Evolutionary conservation across 1,140 invertebrate species (phyloP).

Genomic region (Macrostomum lignano): DNA sequence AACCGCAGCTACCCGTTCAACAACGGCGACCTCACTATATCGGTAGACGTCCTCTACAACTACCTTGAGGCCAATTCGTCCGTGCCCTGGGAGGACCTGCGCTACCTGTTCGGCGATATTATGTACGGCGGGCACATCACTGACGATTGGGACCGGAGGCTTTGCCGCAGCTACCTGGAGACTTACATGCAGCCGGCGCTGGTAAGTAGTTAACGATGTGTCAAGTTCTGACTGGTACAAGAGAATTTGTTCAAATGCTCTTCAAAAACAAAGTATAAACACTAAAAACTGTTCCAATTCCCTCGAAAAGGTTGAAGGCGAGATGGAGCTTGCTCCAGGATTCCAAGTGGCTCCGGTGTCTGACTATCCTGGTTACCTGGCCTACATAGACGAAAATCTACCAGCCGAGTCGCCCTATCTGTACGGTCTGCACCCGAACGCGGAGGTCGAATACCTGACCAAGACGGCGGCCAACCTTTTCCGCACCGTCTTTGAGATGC

Average conservation of each 20-base stretch:
- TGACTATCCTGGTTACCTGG: conserved; percentile 62
- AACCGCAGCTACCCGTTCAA: conserved; percentile 34
- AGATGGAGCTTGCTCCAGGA: conserved; percentile 57
- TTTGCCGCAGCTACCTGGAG: conserved; percentile 68
- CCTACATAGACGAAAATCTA: conserved; percentile 66
- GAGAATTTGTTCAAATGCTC: too few species aligned
- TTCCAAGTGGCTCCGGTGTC: conserved; percentile 62
- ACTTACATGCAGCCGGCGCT: conserved; percentile 67
- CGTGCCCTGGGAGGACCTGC: conserved; percentile 66
- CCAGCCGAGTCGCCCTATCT: conserved; percentile 64
- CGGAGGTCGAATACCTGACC: conserved; percentile 75
- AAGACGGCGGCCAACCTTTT: conserved; percentile 67
- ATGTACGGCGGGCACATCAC: conserved; percentile 96
- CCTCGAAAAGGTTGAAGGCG: conserved; percentile 65
- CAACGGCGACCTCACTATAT: conserved; percentile 60
- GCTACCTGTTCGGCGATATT: conserved; percentile 77
- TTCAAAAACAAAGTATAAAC: too few species aligned
- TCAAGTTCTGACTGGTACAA: too few species aligned
- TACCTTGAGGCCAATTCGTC: conserved; percentile 62
- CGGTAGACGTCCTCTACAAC: conserved; percentile 69
- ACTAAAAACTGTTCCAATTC: too few species aligned
- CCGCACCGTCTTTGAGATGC: conserved; percentile 73
- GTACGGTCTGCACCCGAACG: conserved; percentile 78
- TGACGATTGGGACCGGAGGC: conserved; percentile 68
- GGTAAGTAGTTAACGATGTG: conserved; percentile 38